Base-by-base conservation (phyloP, 2,797 vertebrate species). In the Melanotaenia nigrans region DNA sequence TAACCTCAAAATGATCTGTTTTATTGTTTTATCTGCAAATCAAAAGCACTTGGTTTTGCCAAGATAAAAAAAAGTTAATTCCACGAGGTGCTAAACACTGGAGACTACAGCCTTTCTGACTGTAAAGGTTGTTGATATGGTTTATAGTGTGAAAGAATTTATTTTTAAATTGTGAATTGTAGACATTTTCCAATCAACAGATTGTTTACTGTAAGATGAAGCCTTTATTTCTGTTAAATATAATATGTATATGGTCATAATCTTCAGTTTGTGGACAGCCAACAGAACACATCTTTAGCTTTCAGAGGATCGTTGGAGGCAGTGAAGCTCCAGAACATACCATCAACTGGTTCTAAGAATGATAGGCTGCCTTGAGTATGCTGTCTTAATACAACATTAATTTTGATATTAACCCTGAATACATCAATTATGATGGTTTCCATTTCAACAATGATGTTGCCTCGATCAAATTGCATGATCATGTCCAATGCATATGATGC, bases 241-340 rank as follows among this genome's bases (percentile, higher is more conserved):
- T 56, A 22, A 24, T 13, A 1, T 38, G 30, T n/a, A 4, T n/a
- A 11, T 3, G 0, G 58, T 42, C 35, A 0, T 55, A 47, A 51
- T 10, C 18, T 60, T 24, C 60, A 95, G 94, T 94, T n/a, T 95
- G 94, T 83, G 94, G 94, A 0, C 18, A 65, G 35, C 92, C 93
- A 20, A 67, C 28, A 24, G 58, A 38, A 6, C 3, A 0, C 0
- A 54, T 79, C 6, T 0, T 13, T 4, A 0, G 0, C 5, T 13
- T 16, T 47, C 73, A 78, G 36, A 88, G 69, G 76, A 87, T 92
- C 45, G 45, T 91, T n/a, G 89, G 91, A 74, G 93, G 93, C 1
- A 5, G 0, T 0, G 0, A 5, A 0, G 93, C 92, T 42, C 66
- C 32, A 30, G 0, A 30, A 0, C 42, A 87, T 9, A 38, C 82